Evolutionary conservation across 2,888 invertebrate genomes (phyloP).

Genomic region (Timema podura): DNA sequence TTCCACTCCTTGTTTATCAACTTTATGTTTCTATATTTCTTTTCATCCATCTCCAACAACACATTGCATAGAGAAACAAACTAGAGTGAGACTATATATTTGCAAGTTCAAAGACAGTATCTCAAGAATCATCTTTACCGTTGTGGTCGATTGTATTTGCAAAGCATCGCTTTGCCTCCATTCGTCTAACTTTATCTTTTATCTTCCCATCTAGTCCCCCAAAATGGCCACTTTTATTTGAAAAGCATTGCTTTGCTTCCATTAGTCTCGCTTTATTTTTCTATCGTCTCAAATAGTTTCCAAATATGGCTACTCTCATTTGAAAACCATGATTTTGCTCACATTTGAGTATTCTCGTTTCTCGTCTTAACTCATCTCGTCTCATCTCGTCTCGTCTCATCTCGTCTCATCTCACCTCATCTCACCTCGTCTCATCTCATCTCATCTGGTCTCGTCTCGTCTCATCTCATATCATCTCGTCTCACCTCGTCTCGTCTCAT

Average conservation of each 20-base stretch:
- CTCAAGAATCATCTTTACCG: too few relatives aligned
- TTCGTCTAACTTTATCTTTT: too few relatives aligned
- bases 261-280: constrained; percentile 4
- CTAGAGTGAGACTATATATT: too few relatives aligned
- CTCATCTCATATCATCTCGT: constrained; percentile 10
- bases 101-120: too few relatives aligned
- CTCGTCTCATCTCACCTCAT: constrained; percentile 15
- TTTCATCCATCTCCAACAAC: not conserved
- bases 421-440: constrained; percentile 14
- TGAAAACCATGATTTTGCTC: too few relatives aligned
- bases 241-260: not conserved
- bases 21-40: not conserved
- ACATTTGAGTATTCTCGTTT: too few relatives aligned
- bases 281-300: constrained; percentile 10
- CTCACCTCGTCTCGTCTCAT: constrained; percentile 11
- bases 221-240: too few relatives aligned
- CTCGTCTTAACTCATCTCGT: constrained; percentile 14
- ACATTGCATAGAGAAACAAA: too few relatives aligned
- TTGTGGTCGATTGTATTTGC: too few relatives aligned
- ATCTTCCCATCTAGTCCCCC: not conserved
- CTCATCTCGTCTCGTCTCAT: constrained; percentile 13
- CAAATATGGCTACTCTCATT: not conserved
- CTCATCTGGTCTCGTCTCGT: constrained; percentile 14
- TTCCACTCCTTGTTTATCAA: not conserved
- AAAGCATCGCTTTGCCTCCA: too few relatives aligned